Base-by-base conservation (phyloP, 2,113 vertebrate species). In the Chaenogobius annularis region DNA sequence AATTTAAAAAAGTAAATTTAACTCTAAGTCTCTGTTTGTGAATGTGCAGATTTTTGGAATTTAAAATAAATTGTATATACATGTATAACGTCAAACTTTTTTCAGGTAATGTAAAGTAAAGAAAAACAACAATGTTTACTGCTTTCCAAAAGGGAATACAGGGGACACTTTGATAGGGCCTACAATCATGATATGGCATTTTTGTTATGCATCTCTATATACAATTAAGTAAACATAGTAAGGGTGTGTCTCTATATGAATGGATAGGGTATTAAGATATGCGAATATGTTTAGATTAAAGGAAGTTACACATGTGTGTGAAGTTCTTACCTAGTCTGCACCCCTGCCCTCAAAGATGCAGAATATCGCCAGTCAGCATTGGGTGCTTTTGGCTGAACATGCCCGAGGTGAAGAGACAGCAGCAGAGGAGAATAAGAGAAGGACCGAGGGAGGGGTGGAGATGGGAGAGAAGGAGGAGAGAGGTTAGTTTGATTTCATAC, bases 311-410 rank as follows among this genome's bases (percentile, higher is more conserved):
- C 47, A 77, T 83, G 66, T 78, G 73, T 77, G 63, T 56, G 85
- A 92, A 90, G 68, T 87, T 88, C 96, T 43, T 96, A 99, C 97
- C 97, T 96, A 0, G 55, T 58, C 92, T 98, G 97, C 94, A 98
- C 92, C 91, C 96, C 97, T 82, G 96, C 95, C 92, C 96, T 95
- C 85, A 99, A 93, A 82, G 97, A 99, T 11, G 97, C 97, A 85
- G 97, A 99, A 90, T 99, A 99, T 88, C 97, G 94, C 97, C 97
- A 99, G 90, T 99, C 97, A 93, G 97, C 95, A 87, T 99, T 96
- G 68, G 96, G 96, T 70, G 96, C 96, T 89, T 97, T 96, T 47
- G 97, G 96, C 97, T 99, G 92, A 79, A 79, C 59, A 79, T 88
- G 76, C 59, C 72, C 83, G 80, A 86, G 85, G 73, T 44, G 75